Base-by-base conservation (phyloP, 2,888 invertebrate species). In the Apamea monoglypha region DNA sequence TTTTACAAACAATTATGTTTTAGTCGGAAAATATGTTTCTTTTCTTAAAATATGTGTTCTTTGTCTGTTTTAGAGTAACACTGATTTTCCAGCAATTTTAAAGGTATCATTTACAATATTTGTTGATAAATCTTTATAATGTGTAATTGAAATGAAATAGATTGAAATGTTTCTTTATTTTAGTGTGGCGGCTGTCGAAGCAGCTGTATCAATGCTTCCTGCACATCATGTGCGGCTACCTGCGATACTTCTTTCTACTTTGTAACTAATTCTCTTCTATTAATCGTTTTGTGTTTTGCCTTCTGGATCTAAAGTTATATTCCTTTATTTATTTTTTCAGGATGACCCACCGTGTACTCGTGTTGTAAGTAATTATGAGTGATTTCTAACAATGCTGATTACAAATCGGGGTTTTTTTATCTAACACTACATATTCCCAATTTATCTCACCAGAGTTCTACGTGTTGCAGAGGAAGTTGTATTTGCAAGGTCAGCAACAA, bases 41-140 rank as follows among this genome's bases (percentile, higher is more conserved):
- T 76, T 44, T 36, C 14, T 21, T 18, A 25, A 56, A 73, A 29
- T n/a, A 29, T 61, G 16, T 29, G 47, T 50, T 16, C 44, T 70
- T 74, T 80, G 83, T 87, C 83, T 80, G 72, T 96, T 96, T 81
- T 94, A 96, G 96, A 96, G 96, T 85, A 94, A 94, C 80, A 94
- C 95, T 8, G 95, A 95, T 87, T 88, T 96, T 47, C 96, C 96
- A 44, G 2, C 91, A 21, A 95, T 95, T 25, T 87, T 96, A 29
- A 96, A 95, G 94, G 96, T 96, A 92, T 66, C 29, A 47, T 47
- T 66, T 36, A 67, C 16, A 36, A 53, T 25, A 50, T 53, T 75
- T 14, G 0, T 36, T 32, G 32, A 21, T 66, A 67, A 56, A 61
- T 47, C 21, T 32, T 56, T 1, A 0, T 3, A 36, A 50, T 12